Conservation (phyloP, 2,113 vertebrate species). For the Pseudorasbora parva region DNA sequence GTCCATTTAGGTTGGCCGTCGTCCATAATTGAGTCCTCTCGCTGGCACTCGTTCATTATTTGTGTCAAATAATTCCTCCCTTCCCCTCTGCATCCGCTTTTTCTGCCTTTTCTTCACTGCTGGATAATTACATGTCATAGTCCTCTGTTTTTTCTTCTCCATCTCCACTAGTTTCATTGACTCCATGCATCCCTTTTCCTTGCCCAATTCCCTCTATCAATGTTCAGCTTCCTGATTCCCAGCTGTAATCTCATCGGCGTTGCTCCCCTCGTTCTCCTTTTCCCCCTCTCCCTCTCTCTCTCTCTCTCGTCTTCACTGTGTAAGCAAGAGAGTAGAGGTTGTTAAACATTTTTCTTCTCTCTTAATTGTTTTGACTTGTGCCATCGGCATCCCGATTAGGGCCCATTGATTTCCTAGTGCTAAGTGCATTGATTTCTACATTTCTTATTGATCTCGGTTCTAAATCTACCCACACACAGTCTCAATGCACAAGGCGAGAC, state of each 20-base stretch:
- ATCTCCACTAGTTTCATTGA: conserved; percentile 4
- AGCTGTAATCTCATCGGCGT: conserved; percentile 49
- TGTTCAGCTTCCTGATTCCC: conserved; percentile 26
- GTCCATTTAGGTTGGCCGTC: conserved; percentile 39
- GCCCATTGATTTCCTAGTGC: conserved; percentile 93
- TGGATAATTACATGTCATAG: conserved; percentile 6
- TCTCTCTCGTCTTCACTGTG: conserved; percentile 55
- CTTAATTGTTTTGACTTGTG: conserved; percentile 98
- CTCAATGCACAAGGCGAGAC: conserved; percentile 59
- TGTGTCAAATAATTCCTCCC: conserved; percentile 25
- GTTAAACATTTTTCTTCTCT: conserved; percentile 94
- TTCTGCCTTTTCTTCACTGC: conserved; percentile 5
- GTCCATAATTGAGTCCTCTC: conserved; percentile 30
- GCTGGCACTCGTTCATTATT: conserved; percentile 3
- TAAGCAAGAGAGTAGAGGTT: conserved; percentile 73
- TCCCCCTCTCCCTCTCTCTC: conserved; percentile 50
- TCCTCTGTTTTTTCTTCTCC: conserved; percentile 13
- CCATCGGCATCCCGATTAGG: conserved; percentile 97
- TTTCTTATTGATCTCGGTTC: conserved; percentile 96
- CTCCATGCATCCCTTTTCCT: conserved; percentile 17
- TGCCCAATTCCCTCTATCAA: conserved; percentile 23
- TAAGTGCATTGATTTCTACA: conserved; percentile 98
- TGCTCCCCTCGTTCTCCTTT: conserved; percentile 26
- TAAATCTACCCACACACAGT: conserved; percentile 87
- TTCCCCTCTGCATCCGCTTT: neutral